Conservation (phyloP, 2,797 vertebrate genomes). For the Threskiornis aethiopicus region DNA sequence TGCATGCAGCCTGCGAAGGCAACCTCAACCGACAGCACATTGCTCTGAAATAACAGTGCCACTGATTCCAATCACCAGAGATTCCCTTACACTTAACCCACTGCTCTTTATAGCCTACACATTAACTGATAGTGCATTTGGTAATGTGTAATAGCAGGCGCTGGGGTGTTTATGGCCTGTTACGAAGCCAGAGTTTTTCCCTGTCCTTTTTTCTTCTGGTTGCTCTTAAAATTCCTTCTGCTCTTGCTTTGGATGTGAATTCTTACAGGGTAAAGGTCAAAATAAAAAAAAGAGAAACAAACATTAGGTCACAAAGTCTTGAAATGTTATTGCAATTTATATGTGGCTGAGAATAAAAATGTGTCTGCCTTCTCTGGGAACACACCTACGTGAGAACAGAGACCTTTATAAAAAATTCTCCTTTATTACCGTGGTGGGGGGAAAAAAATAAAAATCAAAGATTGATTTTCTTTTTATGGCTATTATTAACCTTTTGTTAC, state of each 20-base stretch:
- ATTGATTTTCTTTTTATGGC: constrained; percentile 66
- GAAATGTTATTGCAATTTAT: constrained; percentile 36
- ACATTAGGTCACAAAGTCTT: constrained; percentile 20
- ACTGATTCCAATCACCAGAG: neutral
- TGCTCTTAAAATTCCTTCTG: neutral
- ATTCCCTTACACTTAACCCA: neutral
- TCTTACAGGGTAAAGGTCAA: constrained; percentile 9
- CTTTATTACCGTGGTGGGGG: constrained; percentile 27
- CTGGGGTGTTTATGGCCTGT: neutral
- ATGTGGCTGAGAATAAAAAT: constrained; percentile 18
- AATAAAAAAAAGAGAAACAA: neutral
- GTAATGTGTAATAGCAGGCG: neutral
- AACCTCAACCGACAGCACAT: neutral
- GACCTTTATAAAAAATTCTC: constrained; percentile 59
- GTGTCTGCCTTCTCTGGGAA: constrained; percentile 29
- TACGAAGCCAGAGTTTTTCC: neutral
- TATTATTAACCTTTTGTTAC: constrained; percentile 70
- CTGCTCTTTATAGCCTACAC: neutral
- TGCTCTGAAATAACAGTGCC: neutral
- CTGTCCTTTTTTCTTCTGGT: neutral
- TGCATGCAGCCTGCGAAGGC: neutral
- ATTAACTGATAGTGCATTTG: neutral
- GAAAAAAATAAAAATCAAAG: neutral
- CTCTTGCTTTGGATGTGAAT: neutral
- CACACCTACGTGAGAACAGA: constrained; percentile 10